Base-by-base conservation (phyloP, 2,888 invertebrate genomes). In the Geophilus truncorum region DNA sequence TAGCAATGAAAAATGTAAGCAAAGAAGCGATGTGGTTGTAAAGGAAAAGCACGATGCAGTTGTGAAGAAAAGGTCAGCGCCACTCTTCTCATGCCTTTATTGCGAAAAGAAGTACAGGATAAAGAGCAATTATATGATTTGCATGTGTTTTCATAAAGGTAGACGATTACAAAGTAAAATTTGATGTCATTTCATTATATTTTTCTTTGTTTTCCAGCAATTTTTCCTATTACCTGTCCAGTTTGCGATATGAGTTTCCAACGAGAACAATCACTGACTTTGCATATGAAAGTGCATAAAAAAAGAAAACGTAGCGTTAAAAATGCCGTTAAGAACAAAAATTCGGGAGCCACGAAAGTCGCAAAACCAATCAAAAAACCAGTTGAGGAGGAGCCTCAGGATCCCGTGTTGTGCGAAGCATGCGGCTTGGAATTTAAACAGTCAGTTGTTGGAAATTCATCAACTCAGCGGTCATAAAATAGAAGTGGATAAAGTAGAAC, bases 261-360 rank as follows among this genome's bases (percentile, higher is more conserved):
- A 21, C 7, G 40, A 32, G 36, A 40, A 36, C 4, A 34, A 7
- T 36, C 36, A 7, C 21, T 78, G 12, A 9, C 18, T 21, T 18
- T 36, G 4, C 78, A 78, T 21, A 78, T 78, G 78, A 6, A 78
- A 78, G 36, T 32, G 1, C 78, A 78, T 21, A 57, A 57, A 57
- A 18, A 23, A 7, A 21, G 23, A 4, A 45, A 45, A 45, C 7
- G 4, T 12, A 6, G 12, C 4, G 15, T 4, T 4, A 57, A 57
- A 21, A 57, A 18, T 21, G 10, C 3, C 1, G 57, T 21, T 4
- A 57, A 23, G 7, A 51, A 12, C 4, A 15, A 51, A n/a, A 51
- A 34, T 34, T n/a, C n/a, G n/a, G n/a, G n/a, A n/a, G 21, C 32
- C n/a, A 36, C 18, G 15, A 51, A n/a, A 9, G 15, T 9, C 4